phyloP scores from a whole-genome alignment of 2,888 invertebrate species.

The Diplazon laetatorius region DNA sequence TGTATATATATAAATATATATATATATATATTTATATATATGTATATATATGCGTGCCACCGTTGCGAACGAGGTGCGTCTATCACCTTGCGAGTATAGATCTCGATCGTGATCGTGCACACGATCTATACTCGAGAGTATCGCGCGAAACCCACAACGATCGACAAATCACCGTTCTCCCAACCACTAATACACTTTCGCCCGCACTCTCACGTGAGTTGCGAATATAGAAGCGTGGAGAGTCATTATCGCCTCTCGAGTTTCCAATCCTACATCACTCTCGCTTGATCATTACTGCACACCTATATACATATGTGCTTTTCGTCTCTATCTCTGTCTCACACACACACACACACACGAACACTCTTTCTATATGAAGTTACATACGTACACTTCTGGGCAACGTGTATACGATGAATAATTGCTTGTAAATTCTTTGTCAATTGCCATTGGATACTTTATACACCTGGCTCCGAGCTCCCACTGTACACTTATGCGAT shows the following conservation, averaged over 20 bases:
- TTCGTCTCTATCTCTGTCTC: slow-evolving; percentile 6
- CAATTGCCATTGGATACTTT: slow-evolving; percentile 40
- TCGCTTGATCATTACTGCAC: slow-evolving; percentile 38
- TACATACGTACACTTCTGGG: slow-evolving; percentile 14
- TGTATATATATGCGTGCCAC: no score
- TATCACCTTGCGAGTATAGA: slow-evolving; percentile 36
- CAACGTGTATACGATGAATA: slow-evolving; percentile 45
- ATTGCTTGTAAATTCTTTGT: slow-evolving; percentile 54
- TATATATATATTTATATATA: no score
- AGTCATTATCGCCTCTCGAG: slow-evolving; percentile 55
- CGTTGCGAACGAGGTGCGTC: no score
- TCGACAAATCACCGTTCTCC: slow-evolving; percentile 51
- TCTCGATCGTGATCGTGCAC: slow-evolving; percentile 43
- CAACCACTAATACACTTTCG: slow-evolving; percentile 41
- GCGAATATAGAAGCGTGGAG: slow-evolving; percentile 13
- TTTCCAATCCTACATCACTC: slow-evolving; percentile 46
- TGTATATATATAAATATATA: no score
- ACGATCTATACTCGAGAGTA: neutral
- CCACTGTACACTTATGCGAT: slow-evolving; percentile 20
- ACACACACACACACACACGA: no score
- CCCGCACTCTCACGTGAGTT: slow-evolving; percentile 6
- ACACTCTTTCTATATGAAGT: neutral
- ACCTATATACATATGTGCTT: neutral
- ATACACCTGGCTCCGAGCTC: slow-evolving; percentile 35
- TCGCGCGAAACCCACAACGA: slow-evolving; percentile 1